Percentiles rank a stretch among this genome's conserved stretches.
Conservation (phyloP, 2,888 invertebrate genomes). For the Archaeoteleia sp. region DNA sequence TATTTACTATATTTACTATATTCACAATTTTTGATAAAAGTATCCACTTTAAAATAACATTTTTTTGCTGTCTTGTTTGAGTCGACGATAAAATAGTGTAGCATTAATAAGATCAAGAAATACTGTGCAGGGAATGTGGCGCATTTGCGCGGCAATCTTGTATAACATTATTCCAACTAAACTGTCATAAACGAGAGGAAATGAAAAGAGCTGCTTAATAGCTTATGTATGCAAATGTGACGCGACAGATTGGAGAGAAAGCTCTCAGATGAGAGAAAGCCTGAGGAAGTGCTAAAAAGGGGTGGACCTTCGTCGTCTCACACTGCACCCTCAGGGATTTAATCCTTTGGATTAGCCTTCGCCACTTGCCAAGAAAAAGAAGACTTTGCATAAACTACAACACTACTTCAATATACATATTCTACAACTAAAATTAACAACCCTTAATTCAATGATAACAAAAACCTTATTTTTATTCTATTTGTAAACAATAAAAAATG, state of each 20-base stretch:
- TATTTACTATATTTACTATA: too few species aligned
- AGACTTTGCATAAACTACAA: conserved; percentile 2
- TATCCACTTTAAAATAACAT: too few species aligned
- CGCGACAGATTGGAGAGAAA: conserved; percentile 72
- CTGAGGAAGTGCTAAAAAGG: conserved; percentile 61
- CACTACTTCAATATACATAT: background rate
- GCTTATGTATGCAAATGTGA: conserved; percentile 74
- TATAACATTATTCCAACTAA: conserved; percentile 74
- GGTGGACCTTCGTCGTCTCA: conserved; percentile 54
- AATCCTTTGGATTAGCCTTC: conserved; percentile 52
- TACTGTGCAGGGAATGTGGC: conserved; percentile 59
- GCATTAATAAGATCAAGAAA: conserved; percentile 68
- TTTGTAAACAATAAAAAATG: too few species aligned
- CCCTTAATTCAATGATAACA: background rate
- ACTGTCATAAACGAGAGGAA: conserved; percentile 76
- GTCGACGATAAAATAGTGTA: conserved; percentile 59
- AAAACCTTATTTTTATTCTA: too few species aligned
- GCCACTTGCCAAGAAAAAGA: conserved; percentile 32
- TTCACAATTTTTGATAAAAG: too few species aligned
- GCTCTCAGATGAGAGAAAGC: conserved; percentile 58
- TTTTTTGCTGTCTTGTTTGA: too few species aligned
- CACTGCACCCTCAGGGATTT: conserved; percentile 53
- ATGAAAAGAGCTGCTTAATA: conserved; percentile 76
- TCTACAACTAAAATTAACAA: background rate
- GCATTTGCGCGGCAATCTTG: conserved; percentile 72